Base-by-base conservation (phyloP, 2,888 invertebrate species). In the Metallyticus violacea region DNA sequence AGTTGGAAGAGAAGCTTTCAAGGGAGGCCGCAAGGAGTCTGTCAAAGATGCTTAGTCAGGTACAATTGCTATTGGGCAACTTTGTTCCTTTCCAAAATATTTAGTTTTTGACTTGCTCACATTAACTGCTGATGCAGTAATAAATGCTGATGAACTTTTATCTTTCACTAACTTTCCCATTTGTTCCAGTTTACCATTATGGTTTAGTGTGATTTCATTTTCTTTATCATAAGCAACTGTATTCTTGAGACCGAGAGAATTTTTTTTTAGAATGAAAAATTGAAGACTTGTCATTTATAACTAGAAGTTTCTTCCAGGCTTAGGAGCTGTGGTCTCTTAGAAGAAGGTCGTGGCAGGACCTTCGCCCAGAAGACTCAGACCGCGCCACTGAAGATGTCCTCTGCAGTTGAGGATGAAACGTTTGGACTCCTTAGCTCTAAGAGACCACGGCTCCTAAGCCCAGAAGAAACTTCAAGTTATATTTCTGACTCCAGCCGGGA, bases 1-100 rank as follows among this genome's bases (percentile, higher is more conserved):
- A 4, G 91, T 88, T 0, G 96, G 96, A 82, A 96, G 90, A 0
- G 96, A 95, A 89, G 95, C 94, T 90, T 94, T 94, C 80, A 96
- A 91, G 26, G 95, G 95, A 88, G 94, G 93, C 90, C 94, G 95
- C 76, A 96, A 91, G 1, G 95, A 95, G 89, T 95, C 95, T 0
- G 94, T 91, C 87, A 92, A 30, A 30, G 25, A 15, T 25, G 22
- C 29, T 29, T 26, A 77, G 1, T 62, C 28, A 22, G n/a, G n/a
- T n/a, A n/a, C 26, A 7, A 30, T 22, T 27, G 22, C 29, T 26
- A 22, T n/a, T 4, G 4, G n/a, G 5, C 7, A 26, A n/a, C 2
- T n/a, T n/a, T 62, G 27, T 25, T n/a, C 79, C 2, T 80, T 76
- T 25, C 25, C 29, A 1, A 28, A 81, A 79, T 27, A 27, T 0